Evolutionary conservation across 2,888 invertebrate species (phyloP).

Genomic region (Campoplex capitator): DNA sequence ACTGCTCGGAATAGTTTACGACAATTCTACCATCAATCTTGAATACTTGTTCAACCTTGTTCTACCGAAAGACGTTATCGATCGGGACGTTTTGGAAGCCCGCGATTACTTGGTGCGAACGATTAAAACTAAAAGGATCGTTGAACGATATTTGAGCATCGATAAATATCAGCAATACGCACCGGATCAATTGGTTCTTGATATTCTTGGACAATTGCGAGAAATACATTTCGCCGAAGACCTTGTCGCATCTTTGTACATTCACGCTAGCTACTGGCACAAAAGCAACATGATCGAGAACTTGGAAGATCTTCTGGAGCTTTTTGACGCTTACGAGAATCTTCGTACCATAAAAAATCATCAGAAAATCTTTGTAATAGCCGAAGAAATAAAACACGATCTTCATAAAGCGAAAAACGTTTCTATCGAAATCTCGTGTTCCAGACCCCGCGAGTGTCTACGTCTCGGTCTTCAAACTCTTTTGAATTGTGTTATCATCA

Average conservation of each 20-base stretch:
- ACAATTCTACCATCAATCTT: conserved; percentile 71
- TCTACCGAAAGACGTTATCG: conserved; percentile 71
- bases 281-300: conserved; percentile 69
- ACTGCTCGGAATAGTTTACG: conserved; percentile 72
- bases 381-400: conserved; percentile 53
- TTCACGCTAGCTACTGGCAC: conserved; percentile 73
- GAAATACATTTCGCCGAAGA: conserved; percentile 71
- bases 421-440: conserved; percentile 70
- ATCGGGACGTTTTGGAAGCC: conserved; percentile 71
- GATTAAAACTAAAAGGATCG: conserved; percentile 58
- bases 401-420: conserved; percentile 64
- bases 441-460: conserved; percentile 71
- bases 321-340: conserved; percentile 70
- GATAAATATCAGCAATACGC: conserved; percentile 72
- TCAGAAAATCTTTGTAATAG: conserved; percentile 30
- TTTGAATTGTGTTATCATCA: conserved; percentile 53
- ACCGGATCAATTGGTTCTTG: conserved; percentile 73
- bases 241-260: conserved; percentile 67
- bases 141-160: conserved; percentile 67
- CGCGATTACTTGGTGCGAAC: conserved; percentile 69
- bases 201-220: conserved; percentile 71
- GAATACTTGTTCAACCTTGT: conserved; percentile 73
- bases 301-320: conserved; percentile 69
- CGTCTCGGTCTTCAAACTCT: conserved; percentile 68
- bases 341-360: conserved; percentile 51